Conservation (phyloP, 2,113 vertebrate species). For the Struthidea cinerea region DNA sequence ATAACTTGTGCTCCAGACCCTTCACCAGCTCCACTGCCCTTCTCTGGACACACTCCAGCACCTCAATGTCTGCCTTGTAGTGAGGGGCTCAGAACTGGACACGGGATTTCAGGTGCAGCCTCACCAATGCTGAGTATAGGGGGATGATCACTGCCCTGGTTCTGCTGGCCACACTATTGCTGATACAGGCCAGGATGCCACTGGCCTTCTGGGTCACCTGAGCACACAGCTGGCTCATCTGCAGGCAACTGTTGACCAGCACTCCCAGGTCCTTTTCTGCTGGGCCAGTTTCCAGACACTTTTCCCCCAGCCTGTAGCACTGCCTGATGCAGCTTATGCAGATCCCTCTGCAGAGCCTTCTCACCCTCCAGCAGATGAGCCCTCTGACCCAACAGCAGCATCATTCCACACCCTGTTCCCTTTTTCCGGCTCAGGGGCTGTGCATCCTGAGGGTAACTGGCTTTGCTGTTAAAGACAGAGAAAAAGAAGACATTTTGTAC, state of each 20-base stretch:
- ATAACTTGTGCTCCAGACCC: background rate
- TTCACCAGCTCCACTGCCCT: fast-evolving
- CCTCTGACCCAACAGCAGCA: fast-evolving
- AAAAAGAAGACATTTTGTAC: background rate
- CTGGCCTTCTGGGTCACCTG: background rate
- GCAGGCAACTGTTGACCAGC: background rate
- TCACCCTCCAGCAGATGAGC: background rate
- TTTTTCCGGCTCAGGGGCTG: background rate
- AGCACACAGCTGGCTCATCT: background rate
- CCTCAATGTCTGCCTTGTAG: background rate
- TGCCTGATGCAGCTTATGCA: background rate
- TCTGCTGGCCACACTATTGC: background rate
- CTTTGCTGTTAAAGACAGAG: background rate
- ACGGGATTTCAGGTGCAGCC: background rate
- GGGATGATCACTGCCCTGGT: fast-evolving
- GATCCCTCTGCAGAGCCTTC: background rate
- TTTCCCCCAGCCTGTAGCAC: background rate
- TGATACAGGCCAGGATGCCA: background rate
- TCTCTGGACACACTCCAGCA: fast-evolving
- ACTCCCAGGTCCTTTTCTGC: background rate
- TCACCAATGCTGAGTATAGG: fast-evolving
- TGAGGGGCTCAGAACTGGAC: fast-evolving
- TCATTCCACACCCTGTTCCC: background rate
- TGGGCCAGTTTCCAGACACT: background rate
- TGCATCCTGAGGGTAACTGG: background rate